These are phyloP conservation scores for Malaclemys terrapin DNA, from an alignment of 2,113 vertebrate genomes.

Conservation along the genomic window DNA sequence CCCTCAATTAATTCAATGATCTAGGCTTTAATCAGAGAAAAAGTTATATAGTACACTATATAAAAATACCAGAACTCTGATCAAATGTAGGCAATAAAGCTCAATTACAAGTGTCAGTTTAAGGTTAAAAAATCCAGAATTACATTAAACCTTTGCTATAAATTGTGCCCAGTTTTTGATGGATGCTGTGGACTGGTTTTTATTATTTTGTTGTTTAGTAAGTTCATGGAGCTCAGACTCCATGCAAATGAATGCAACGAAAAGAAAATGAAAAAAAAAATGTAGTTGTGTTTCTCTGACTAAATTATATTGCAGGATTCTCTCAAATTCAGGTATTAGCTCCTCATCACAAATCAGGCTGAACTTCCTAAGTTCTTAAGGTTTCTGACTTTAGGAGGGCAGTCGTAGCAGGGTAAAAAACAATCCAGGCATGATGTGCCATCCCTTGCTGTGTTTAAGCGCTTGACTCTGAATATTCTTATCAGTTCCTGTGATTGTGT, in stretches of 20 bases:
- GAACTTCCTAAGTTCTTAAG: neutral
- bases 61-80: neutral
- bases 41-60: neutral
- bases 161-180: neutral
- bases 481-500: neutral
- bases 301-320: neutral
- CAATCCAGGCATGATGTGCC: neutral
- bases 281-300: neutral
- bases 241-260: neutral
- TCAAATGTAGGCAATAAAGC: neutral
- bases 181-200: neutral
- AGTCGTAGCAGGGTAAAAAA: neutral
- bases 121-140: neutral
- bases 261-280: neutral
- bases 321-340: rapidly evolving
- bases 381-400: neutral
- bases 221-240: neutral
- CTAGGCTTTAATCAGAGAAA: neutral
- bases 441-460: neutral
- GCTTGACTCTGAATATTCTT: neutral
- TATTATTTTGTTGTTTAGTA: neutral
- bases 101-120: neutral
- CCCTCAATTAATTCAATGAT: neutral
- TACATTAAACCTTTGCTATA: neutral
- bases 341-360: neutral